A percentile compares a stretch with the other conserved stretches of the same genome.
phyloP scores from a whole-genome alignment of 2,888 invertebrate species.

The Deroplatys truncata region DNA sequence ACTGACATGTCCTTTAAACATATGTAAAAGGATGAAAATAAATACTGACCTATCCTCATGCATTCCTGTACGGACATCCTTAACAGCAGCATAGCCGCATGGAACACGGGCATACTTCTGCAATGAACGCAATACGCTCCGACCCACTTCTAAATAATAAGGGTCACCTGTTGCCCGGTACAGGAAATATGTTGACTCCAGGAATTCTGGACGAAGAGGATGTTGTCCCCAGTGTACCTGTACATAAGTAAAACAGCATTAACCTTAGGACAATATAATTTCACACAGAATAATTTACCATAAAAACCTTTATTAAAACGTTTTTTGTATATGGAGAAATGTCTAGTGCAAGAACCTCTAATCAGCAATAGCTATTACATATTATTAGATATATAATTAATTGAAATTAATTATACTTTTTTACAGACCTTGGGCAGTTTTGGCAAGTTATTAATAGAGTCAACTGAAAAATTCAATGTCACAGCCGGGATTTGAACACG shows the following conservation, averaged over 20 bases:
- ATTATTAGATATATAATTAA: no score
- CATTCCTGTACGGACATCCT: conserved; percentile 80
- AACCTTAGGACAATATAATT: background rate
- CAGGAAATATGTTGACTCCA: conserved; percentile 96
- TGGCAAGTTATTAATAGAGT: no score
- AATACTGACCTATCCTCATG: conserved; percentile 37
- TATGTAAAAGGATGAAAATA: no score
- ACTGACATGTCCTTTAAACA: no score
- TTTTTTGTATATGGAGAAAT: background rate
- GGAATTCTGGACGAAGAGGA: conserved; percentile 92
- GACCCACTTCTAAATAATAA: conserved; percentile 91
- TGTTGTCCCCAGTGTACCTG: conserved; percentile 98
- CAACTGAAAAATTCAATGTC: no score
- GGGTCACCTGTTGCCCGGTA: conserved; percentile 94
- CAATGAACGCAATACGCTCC: conserved; percentile 79
- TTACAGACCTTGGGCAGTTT: no score
- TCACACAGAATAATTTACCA: conserved; percentile 10
- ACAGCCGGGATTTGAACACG: no score
- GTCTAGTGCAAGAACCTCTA: no score
- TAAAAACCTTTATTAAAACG: background rate
- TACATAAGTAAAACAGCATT: background rate
- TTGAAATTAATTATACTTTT: no score
- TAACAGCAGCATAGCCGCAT: conserved; percentile 97
- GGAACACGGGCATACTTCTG: conserved; percentile 89
- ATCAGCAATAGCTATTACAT: no score